Evolutionary conservation across 2,888 invertebrate species (phyloP), one percentile per base, ranked within the genome.

Genomic region (Heliconius ismenius): DNA sequence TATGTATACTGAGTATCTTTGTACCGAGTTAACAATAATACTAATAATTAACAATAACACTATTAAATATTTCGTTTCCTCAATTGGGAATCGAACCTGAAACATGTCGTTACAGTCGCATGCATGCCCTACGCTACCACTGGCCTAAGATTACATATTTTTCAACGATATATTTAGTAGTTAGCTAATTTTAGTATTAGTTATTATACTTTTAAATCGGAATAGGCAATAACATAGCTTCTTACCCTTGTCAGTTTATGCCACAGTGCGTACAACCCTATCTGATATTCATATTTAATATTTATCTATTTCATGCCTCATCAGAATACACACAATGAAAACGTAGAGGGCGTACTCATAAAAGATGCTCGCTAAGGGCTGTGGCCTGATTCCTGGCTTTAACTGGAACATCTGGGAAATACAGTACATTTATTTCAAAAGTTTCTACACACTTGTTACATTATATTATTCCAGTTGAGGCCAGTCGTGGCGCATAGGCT

Each of bases 341-440:
- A 68, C 74, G 80, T 68, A 77, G 78, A 79, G 80, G 79, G 78
- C 80, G 80, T 81, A 79, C 80, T 82, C 82, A 84, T 84, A 84
- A 86, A 86, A 84, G 84, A 84, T 80, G 80, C 81, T 79, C 81
- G 78, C 80, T 78, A 81, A 83, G 83, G 82, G 83, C 81, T 83
- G 82, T 82, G 86, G 83, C 86, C 85, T 84, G 84, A 80, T 84
- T 82, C 79, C 79, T 80, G 79, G 72, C 76, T 80, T 78, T 74
- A 82, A 83, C 82, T 84, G 79, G 84, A 81, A 80, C 85, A 80
- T 76, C 73, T 79, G 81, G 81, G 76, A 80, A 83, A 82, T 81
- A 81, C 76, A 79, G 78, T 81, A 82, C 82, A 82, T 84, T 83
- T 82, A 82, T 81, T 82, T 82, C 79, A 81, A 81, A 82, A 79